Evolutionary conservation across 2,888 invertebrate species (phyloP), one percentile per base, ranked within the genome.

Genomic region (Priocnemis perturbator): DNA sequence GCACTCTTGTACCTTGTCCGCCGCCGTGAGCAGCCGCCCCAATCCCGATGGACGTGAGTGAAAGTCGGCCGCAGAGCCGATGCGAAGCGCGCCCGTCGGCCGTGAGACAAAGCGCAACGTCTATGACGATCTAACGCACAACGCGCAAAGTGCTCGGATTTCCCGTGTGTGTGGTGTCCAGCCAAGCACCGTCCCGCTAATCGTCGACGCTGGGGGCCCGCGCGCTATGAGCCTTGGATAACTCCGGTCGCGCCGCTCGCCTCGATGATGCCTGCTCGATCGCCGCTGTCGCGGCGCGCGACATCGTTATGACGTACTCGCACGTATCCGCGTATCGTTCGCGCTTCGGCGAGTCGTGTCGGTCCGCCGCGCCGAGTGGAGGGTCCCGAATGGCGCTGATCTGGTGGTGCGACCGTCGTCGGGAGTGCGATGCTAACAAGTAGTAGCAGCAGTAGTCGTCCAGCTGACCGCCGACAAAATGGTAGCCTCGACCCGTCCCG

Each of bases 391-490:
- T 80, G 79, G 76, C 80, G 76, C 68, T 72, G 64, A 61, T 57
- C 64, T 69, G 37, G 37, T 37, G 37, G 37, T 37, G 47, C 47
- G 20, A 64, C 60, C 44, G 67, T 71, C 70, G 68, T 76, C 78
- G 72, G 65, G 74, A 73, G 74, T 76, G 78, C 77, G 74, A 81
- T 82, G 81, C 76, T 78, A 81, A 80, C 83, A 79, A 84, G 77
- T 83, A 74, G 78, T 73, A 37, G 37, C 37, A 71, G 63, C n/a
- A n/a, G n/a, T n/a, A n/a, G n/a, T n/a, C n/a, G n/a, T 72, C 78
- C 82, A 84, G 83, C 83, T 84, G 84, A 84, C 77, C 79, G 77
- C 77, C 3, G 75, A 83, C 81, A 83, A 84, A 83, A 84, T 85
- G 85, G 81, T 83, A 79, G 81, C 81, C 78, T 79, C 76, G 69